Conservation (phyloP, 2,113 vertebrate species). For the Ia io region DNA sequence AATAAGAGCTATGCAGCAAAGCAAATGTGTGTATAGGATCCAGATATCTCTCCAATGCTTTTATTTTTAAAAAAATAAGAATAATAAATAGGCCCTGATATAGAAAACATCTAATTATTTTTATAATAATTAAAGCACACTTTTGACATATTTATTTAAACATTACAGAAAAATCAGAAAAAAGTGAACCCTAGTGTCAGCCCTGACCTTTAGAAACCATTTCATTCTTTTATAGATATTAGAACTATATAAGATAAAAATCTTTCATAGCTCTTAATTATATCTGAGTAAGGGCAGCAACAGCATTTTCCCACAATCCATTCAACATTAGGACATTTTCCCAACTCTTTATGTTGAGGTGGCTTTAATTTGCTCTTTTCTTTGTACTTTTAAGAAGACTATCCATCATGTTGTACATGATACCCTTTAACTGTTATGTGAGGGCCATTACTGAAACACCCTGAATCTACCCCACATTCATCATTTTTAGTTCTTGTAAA, state of each 20-base stretch:
- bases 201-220: background rate
- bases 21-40: background rate
- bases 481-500: background rate
- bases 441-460: background rate
- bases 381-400: background rate
- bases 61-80: background rate
- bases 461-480: background rate
- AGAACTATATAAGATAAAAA: background rate
- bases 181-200: background rate
- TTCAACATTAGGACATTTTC: background rate
- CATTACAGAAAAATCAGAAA: background rate
- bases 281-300: background rate
- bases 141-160: background rate
- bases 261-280: background rate
- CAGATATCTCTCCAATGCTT: background rate
- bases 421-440: background rate
- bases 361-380: background rate
- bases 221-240: background rate
- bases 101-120: background rate
- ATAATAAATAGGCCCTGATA: background rate
- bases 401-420: background rate
- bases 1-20: background rate
- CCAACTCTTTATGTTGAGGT: background rate
- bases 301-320: background rate
- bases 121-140: background rate